Conservation (phyloP, 2,797 vertebrate genomes). For the Cyclopterus lumpus region DNA sequence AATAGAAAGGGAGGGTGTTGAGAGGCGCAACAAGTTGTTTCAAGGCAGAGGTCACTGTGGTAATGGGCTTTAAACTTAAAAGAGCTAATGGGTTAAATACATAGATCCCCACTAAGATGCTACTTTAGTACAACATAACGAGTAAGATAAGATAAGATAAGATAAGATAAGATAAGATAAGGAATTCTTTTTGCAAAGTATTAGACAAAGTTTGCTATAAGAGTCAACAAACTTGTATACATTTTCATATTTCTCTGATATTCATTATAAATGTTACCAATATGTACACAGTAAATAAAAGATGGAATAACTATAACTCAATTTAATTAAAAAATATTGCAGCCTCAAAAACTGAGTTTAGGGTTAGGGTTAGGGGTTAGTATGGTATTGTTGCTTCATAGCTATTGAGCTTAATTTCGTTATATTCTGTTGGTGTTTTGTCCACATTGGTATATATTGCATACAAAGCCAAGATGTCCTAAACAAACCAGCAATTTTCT, state of each 20-base stretch:
- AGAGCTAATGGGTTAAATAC: slow-evolving; percentile 34
- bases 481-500: neutral
- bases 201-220: too few relatives aligned
- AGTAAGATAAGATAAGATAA: too few relatives aligned
- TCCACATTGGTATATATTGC: neutral
- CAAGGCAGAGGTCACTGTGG: slow-evolving; percentile 43
- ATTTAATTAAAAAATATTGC: neutral
- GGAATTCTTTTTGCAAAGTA: neutral
- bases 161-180: too few relatives aligned
- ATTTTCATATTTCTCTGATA: neutral
- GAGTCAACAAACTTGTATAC: neutral
- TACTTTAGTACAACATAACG: neutral
- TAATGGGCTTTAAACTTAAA: slow-evolving; percentile 50
- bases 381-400: neutral
- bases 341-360: neutral
- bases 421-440: neutral
- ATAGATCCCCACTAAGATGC: slow-evolving; percentile 25
- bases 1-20: slow-evolving; percentile 48
- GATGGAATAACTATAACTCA: neutral
- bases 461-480: neutral
- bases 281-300: neutral
- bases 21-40: slow-evolving; percentile 33
- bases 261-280: neutral
- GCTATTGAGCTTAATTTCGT: neutral
- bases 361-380: too few relatives aligned